These are phyloP conservation scores for Drosophila saltans DNA, from an alignment of 1,140 invertebrate species.

Conservation along the genomic window DNA sequence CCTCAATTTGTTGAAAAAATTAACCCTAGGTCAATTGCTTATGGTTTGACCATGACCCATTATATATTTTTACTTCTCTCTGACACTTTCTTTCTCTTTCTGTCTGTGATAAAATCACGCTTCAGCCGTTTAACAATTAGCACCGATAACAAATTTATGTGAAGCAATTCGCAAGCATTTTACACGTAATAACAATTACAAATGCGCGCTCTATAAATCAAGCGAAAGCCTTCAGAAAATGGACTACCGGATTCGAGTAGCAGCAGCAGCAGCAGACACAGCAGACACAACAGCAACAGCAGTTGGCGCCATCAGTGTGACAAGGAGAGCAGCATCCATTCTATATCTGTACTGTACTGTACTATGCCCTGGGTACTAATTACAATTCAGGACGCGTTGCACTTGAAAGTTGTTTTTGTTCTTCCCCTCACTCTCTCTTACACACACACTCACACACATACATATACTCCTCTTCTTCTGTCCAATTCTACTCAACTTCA, in stretches of 20 bases:
- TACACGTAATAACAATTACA: slow-evolving; percentile 64
- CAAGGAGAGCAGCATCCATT: too few species aligned
- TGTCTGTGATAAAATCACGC: slow-evolving; percentile 47
- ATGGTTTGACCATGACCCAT: neutral
- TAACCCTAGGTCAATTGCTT: slow-evolving; percentile 8
- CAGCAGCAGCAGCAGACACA: too few species aligned
- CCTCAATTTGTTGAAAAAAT: neutral
- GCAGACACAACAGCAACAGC: too few species aligned
- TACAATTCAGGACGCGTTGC: slow-evolving; percentile 66
- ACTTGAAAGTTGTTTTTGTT: slow-evolving; percentile 60
- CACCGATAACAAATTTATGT: slow-evolving; percentile 58
- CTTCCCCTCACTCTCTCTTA: slow-evolving; percentile 29
- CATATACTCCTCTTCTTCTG: neutral
- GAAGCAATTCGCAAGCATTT: slow-evolving; percentile 35
- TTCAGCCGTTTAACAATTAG: slow-evolving; percentile 57
- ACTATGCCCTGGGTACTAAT: slow-evolving; percentile 44
- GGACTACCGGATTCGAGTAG: slow-evolving; percentile 22
- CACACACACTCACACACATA: slow-evolving; percentile 18
- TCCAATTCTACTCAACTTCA: neutral
- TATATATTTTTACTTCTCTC: neutral
- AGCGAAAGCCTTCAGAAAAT: slow-evolving; percentile 43
- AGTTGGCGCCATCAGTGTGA: too few species aligned
- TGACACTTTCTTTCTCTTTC: neutral
- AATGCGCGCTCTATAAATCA: slow-evolving; percentile 60
- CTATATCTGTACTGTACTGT: neutral